These are phyloP conservation scores for Acrocephalus scirpaceus DNA, from an alignment of 2,797 vertebrate genomes.

Conservation along the genomic window DNA sequence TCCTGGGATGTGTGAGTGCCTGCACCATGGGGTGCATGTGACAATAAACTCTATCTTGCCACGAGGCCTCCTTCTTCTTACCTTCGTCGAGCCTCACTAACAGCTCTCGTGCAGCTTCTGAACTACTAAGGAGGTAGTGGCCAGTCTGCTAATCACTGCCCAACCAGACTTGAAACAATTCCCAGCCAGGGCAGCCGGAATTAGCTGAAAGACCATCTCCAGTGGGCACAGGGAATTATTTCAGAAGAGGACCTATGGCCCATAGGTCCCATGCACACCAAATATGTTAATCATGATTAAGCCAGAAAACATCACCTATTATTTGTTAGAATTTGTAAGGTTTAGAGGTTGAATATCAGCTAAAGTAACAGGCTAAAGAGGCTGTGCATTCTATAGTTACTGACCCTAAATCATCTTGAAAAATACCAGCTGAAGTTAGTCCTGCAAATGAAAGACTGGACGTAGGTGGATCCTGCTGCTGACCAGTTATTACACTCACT, in stretches of 20 bases:
- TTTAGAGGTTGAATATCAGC: neutral
- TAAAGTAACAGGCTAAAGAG: neutral
- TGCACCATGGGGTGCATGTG: too few species aligned
- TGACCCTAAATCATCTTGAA: slow-evolving; percentile 95
- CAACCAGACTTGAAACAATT: too few species aligned
- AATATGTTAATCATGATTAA: neutral
- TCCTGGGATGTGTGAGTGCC: too few species aligned
- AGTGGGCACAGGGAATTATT: too few species aligned
- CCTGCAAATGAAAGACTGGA: slow-evolving; percentile 72
- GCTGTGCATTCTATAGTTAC: neutral
- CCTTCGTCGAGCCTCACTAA: too few species aligned
- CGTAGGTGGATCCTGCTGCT: slow-evolving; percentile 80
- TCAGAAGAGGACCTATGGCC: neutral
- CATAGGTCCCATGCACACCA: neutral
- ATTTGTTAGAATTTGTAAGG: neutral
- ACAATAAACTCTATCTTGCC: too few species aligned
- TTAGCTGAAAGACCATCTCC: too few species aligned
- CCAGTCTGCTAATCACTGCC: too few species aligned
- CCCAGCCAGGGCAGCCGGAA: too few species aligned
- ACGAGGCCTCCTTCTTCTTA: too few species aligned
- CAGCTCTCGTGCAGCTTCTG: too few species aligned
- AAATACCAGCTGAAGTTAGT: slow-evolving; percentile 86
- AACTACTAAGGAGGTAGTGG: too few species aligned
- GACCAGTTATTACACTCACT: slow-evolving; percentile 87
- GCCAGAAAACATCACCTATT: neutral